These are phyloP conservation scores for Zosterops pallidus DNA, from an alignment of 2,113 vertebrate species.

Conservation along the genomic window DNA sequence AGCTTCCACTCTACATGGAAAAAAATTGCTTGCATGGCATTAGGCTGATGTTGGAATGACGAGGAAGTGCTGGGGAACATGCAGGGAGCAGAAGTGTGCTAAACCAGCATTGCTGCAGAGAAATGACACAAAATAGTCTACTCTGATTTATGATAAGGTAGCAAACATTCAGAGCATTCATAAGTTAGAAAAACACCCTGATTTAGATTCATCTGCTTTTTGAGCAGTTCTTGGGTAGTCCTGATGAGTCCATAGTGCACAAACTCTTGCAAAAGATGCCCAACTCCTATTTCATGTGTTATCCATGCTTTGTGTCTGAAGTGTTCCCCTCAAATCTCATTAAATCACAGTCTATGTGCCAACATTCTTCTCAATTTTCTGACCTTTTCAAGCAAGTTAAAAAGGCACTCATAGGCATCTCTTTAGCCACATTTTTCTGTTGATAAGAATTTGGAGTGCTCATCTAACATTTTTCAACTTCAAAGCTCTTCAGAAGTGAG, in stretches of 20 bases:
- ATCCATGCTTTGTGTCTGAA: background rate
- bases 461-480: conserved; percentile 21
- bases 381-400: conserved; percentile 29
- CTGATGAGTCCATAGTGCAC: background rate
- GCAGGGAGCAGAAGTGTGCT: background rate
- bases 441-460: conserved; percentile 15
- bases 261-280: background rate
- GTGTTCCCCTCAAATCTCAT: background rate
- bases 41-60: background rate
- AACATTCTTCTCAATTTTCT: conserved; percentile 21
- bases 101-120: background rate
- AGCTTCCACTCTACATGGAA: background rate
- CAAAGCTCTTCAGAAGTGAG: conserved; percentile 38
- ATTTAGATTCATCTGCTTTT: background rate
- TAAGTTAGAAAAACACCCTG: background rate
- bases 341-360: background rate
- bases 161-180: background rate
- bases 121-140: background rate
- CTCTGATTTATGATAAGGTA: background rate
- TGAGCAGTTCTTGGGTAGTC: background rate
- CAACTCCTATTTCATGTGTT: background rate
- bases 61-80: background rate
- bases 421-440: conserved; percentile 2
- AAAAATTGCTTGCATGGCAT: background rate
- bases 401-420: background rate